Evolutionary conservation across 2,797 vertebrate genomes (phyloP), one percentile per base, ranked within the genome.

Genomic region (Pelobates cultripes): DNA sequence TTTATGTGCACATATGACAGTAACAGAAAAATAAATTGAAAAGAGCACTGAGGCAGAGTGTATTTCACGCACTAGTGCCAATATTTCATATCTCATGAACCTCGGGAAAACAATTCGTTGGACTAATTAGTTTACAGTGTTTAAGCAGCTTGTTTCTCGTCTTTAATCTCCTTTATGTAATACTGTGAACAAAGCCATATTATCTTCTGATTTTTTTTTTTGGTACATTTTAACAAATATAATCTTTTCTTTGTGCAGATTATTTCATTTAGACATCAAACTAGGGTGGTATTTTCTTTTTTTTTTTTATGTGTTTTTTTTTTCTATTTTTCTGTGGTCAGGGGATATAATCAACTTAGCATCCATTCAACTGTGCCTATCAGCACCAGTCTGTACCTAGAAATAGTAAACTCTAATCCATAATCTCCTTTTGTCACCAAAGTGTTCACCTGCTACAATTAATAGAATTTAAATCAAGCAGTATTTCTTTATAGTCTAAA

Each of bases 51-150:
- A 94, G 91, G 91, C 92, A 93, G 89, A 90, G 90, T 91, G 88
- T 88, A 93, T 93, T 94, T 95, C 92, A 94, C 15, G 87, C 90
- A 86, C 87, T 90, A 85, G 82, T 92, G 93, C 90, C 90, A 90
- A 77, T 93, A 89, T 89, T 93, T 92, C 89, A 83, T 90, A 92
- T 93, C 93, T 93, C 91, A 90, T 88, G 89, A 94, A 94, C 91
- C 91, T 90, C 80, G 10, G 88, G 90, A 94, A 94, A 94, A 94
- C 91, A 95, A 92, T 93, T 94, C 88, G 14, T 89, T 10, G 86
- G 91, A 91, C 91, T 93, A 95, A 95, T 95, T 94, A 94, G 91
- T 93, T 94, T 92, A 94, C 91, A 92, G 90, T 90, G 90, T 94
- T 94, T 95, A 94, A 94, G 93, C 91, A 92, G 92, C 91, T 94